Evolutionary conservation across 2,888 invertebrate genomes (phyloP), one percentile per base, ranked within the genome.

Genomic region (Caenorhabditis virilis): DNA sequence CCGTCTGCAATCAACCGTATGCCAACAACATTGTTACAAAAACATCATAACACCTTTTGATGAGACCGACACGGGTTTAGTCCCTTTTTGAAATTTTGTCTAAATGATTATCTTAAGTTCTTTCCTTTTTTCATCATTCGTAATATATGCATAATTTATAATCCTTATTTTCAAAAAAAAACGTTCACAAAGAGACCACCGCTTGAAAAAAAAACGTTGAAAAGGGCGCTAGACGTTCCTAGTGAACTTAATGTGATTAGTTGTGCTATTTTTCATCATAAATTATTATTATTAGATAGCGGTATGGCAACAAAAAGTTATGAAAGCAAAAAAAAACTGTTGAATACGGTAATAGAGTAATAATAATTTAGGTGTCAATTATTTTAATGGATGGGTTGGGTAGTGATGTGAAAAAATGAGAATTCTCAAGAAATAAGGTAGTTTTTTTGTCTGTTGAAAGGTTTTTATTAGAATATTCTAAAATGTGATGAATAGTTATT

Each of bases 1-100:
- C 39, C 61, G 61, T 61, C 61, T 61, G 55, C 61, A 55, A 25
- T 55, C 61, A 61, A 55, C 55, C 61, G 61, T 61, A 30, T 46
- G 55, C 54, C 54, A 54, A 50, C 46, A 54, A 38, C 26, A 18
- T 25, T 55, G 36, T 36, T n/a, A 30, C 30, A 30, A 30, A 30
- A 30, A 30, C n/a, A n/a, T n/a, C n/a, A n/a, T n/a, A n/a, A n/a
- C n/a, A n/a, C n/a, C n/a, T n/a, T n/a, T n/a, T n/a, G n/a, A n/a
- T n/a, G n/a, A n/a, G n/a, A n/a, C n/a, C n/a, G n/a, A n/a, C n/a
- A n/a, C n/a, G n/a, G n/a, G n/a, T n/a, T n/a, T n/a, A n/a, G n/a
- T n/a, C n/a, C n/a, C n/a, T n/a, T n/a, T n/a, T n/a, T n/a, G n/a
- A n/a, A n/a, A n/a, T n/a, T n/a, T n/a, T n/a, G n/a, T n/a, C n/a